These are phyloP conservation scores for Hydractinia symbiolongicarpus DNA, from an alignment of 30 jellyfish, hydroid and myxozoan species.

Conservation along the genomic window DNA sequence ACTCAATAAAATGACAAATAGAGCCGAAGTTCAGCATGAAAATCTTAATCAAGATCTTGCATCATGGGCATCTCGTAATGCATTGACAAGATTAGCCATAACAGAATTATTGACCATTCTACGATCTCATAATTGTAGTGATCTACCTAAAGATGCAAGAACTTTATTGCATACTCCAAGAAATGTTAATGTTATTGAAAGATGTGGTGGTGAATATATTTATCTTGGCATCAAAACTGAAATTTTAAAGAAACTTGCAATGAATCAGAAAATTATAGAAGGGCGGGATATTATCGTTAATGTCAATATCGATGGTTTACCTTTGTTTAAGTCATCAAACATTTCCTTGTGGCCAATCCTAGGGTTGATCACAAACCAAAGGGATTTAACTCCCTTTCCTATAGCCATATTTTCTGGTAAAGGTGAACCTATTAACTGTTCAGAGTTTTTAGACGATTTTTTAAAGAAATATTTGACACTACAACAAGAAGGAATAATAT, in stretches of 20 bases:
- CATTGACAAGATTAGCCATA: neutral
- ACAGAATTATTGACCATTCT: conserved; percentile 7
- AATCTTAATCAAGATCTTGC: conserved; percentile 24
- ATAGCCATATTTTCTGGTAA: conserved; percentile 10
- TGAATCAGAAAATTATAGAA: neutral
- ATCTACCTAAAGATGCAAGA: conserved; percentile 37
- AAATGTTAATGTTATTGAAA: conserved; percentile 6
- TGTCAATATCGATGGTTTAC: conserved; percentile 18
- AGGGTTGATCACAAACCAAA: conserved; percentile 3
- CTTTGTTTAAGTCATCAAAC: conserved; percentile 31
- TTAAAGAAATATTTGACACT: conserved; percentile 1
- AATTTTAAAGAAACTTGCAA: neutral
- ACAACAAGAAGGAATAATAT: conserved; percentile 1
- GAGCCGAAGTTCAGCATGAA: neutral
- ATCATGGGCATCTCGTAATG: conserved; percentile 17
- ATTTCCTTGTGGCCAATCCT: conserved; percentile 49
- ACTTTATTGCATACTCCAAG: conserved; percentile 24
- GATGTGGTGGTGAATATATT: conserved; percentile 23
- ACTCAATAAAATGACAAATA: neutral
- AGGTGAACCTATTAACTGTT: conserved; percentile 16
- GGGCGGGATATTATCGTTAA: neutral
- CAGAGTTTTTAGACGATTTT: conserved; percentile 31
- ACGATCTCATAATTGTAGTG: neutral
- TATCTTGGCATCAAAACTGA: conserved; percentile 10
- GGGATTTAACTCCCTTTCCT: neutral